Conservation (phyloP, 2,888 invertebrate species). For the Ochropacha duplaris region DNA sequence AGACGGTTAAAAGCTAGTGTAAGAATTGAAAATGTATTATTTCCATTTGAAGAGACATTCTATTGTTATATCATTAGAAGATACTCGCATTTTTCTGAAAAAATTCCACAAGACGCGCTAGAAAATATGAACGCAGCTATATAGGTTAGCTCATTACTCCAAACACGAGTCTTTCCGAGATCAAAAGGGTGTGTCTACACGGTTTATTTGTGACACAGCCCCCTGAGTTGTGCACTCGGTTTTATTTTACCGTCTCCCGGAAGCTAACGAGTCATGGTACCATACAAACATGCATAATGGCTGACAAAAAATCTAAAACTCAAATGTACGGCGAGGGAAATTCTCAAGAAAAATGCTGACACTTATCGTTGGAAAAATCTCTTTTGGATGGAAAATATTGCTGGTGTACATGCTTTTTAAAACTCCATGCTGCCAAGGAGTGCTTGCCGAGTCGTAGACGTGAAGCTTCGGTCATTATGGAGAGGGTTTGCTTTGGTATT, state of each 20-base stretch:
- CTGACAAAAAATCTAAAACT: not conserved
- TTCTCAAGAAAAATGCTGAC: not conserved
- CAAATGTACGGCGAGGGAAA: not conserved
- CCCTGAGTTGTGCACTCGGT: constrained; percentile 20
- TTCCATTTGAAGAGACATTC: no score
- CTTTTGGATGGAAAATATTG: constrained; percentile 5
- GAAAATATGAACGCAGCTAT: constrained; percentile 7
- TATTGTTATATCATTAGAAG: not conserved
- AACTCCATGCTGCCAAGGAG: not conserved
- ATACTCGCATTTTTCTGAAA: not conserved
- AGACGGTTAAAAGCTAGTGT: no score
- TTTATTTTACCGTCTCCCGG: constrained; percentile 27
- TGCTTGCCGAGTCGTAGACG: not conserved
- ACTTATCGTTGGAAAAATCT: constrained; percentile 2
- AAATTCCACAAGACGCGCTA: constrained; percentile 20
- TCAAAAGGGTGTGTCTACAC: constrained; percentile 47
- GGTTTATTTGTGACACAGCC: constrained; percentile 49
- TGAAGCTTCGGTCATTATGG: no score
- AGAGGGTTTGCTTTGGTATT: no score
- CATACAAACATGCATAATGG: constrained; percentile 10
- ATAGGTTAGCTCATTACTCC: constrained; percentile 49
- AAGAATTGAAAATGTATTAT: no score
- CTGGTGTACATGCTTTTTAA: not conserved
- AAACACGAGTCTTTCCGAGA: constrained; percentile 26
- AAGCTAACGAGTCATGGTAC: constrained; percentile 31